These are phyloP conservation scores for Latrodectus hesperus DNA, from an alignment of 2,888 invertebrate genomes.

Conservation along the genomic window DNA sequence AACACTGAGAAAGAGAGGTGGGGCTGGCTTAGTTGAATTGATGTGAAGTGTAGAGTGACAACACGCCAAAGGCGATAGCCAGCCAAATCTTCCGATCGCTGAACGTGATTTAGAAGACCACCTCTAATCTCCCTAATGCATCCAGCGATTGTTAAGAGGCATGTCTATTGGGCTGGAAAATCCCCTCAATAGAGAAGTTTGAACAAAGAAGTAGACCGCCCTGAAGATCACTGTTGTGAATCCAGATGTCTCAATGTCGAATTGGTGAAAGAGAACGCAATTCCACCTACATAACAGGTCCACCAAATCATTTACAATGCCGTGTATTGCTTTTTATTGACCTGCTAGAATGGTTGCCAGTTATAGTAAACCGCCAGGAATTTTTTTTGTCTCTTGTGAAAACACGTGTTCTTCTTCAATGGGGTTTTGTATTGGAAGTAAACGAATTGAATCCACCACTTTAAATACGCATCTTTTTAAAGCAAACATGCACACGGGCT, in stretches of 20 bases:
- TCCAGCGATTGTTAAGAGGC: constrained; percentile 51
- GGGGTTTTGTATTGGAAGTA: neutral
- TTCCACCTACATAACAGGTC: constrained; percentile 18
- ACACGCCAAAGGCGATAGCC: constrained; percentile 52
- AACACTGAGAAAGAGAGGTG: no score
- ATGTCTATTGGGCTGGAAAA: constrained; percentile 64
- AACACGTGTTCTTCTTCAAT: constrained; percentile 50
- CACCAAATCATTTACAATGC: neutral
- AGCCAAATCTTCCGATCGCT: constrained; percentile 42
- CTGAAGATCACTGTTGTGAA: constrained; percentile 16
- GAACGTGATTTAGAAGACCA: constrained; percentile 10
- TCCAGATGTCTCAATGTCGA: constrained; percentile 64
- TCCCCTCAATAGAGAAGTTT: constrained; percentile 58
- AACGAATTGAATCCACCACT: no score
- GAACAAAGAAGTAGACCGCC: constrained; percentile 64
- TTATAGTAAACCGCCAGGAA: constrained; percentile 25
- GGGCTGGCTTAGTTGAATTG: neutral
- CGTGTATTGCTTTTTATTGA: neutral
- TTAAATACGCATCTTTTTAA: no score
- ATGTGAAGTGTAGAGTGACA: neutral
- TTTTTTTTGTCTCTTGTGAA: constrained; percentile 61
- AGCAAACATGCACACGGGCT: no score
- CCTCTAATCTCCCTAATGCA: constrained; percentile 65
- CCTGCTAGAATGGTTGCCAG: neutral
- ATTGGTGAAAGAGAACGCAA: constrained; percentile 39